phyloP scores from a whole-genome alignment of 2,113 vertebrate genomes.

The Emydura subglobosa region DNA sequence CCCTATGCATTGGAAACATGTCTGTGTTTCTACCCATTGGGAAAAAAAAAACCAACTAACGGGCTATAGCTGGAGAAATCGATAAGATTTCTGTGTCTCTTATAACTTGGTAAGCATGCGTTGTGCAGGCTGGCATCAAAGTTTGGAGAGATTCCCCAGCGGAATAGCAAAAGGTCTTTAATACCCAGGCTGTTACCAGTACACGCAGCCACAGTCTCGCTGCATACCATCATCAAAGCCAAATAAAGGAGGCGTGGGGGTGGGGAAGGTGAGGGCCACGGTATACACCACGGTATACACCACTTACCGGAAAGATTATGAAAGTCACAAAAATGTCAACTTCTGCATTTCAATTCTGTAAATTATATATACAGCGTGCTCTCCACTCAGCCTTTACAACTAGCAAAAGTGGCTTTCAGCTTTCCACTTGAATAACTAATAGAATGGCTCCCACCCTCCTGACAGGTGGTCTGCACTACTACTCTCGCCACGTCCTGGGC shows the following conservation, averaged over 20 bases:
- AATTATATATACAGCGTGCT: not conserved
- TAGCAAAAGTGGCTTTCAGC: constrained; percentile 3
- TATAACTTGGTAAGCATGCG: not conserved
- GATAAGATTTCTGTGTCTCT: not conserved
- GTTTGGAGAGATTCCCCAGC: not conserved
- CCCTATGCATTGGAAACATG: not conserved
- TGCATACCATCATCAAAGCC: not conserved
- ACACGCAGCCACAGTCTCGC: fast-evolving
- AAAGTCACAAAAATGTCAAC: constrained; percentile 62
- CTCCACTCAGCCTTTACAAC: not conserved
- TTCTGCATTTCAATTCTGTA: constrained; percentile 53
- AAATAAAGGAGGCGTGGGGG: not conserved
- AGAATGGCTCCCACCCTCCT: not conserved
- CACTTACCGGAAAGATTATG: constrained; percentile 41
- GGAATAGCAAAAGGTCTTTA: not conserved
- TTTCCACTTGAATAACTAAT: constrained; percentile 3
- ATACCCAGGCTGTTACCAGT: fast-evolving
- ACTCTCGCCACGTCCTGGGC: not conserved
- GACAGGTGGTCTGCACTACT: not conserved
- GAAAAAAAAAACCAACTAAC: not conserved
- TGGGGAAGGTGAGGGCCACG: not conserved
- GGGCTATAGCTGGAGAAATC: not conserved
- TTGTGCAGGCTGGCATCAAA: not conserved
- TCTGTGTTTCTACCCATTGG: not conserved
- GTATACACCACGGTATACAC: fast-evolving